phyloP scores from a whole-genome alignment of 64 coral and sea anemone genomes.

The Astreopora myriophthalma region DNA sequence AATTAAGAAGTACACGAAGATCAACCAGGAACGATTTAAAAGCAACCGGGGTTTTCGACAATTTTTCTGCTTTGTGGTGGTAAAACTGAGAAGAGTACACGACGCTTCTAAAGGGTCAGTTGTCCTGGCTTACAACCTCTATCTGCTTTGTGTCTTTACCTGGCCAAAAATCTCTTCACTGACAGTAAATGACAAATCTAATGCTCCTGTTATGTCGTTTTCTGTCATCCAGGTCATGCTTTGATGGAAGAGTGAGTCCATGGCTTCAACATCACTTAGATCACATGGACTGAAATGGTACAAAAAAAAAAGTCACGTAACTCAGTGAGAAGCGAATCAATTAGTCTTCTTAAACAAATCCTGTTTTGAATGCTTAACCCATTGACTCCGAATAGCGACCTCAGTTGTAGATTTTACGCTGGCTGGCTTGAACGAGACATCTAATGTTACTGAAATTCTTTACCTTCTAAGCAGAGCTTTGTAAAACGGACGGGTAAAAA shows the following conservation, averaged over 20 bases:
- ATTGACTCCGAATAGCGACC: too few relatives aligned
- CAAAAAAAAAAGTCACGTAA: too few relatives aligned
- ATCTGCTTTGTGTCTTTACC: constrained; percentile 41
- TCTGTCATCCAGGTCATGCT: constrained; percentile 97
- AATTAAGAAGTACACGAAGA: neutral
- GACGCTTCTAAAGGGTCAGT: too few relatives aligned
- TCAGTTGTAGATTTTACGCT: too few relatives aligned
- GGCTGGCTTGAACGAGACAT: neutral
- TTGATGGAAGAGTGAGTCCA: constrained; percentile 97
- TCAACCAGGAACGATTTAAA: neutral
- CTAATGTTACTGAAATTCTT: neutral
- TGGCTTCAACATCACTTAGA: constrained; percentile 90
- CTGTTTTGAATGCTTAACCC: too few relatives aligned
- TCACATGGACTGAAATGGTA: constrained; percentile 78
- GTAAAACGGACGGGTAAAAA: constrained; percentile 98
- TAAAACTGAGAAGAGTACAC: too few relatives aligned
- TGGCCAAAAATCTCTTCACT: constrained; percentile 98
- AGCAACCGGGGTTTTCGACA: neutral
- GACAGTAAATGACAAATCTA: constrained; percentile 95
- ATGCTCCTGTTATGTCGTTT: constrained; percentile 89
- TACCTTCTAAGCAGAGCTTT: constrained; percentile 96
- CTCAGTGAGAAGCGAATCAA: too few relatives aligned
- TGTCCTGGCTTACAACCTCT: neutral
- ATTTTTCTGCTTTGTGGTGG: neutral
- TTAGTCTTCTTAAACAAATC: too few relatives aligned